These are phyloP conservation scores for Haemorhous mexicanus DNA, from an alignment of 2,113 vertebrate genomes.

Conservation along the genomic window DNA sequence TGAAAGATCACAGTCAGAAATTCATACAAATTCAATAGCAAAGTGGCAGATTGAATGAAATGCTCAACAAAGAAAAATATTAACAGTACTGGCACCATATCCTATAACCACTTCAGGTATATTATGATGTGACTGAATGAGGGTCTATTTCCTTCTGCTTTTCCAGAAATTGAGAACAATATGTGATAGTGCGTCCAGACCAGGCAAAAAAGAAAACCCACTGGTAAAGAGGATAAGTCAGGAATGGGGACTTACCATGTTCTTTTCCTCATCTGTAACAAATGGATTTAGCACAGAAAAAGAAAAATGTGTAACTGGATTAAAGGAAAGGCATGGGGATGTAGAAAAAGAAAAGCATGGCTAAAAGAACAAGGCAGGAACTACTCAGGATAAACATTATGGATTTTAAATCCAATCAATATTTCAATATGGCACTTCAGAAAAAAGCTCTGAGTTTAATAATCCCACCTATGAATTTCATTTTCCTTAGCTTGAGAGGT, in stretches of 20 bases:
- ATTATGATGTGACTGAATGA: neutral
- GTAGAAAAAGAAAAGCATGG: neutral
- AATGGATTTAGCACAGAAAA: neutral
- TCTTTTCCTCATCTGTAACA: neutral
- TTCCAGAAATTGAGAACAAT: neutral
- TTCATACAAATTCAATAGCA: neutral
- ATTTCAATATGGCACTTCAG: neutral
- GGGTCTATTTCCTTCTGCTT: neutral
- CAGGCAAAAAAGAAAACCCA: neutral
- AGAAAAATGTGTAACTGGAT: neutral
- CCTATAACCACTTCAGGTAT: neutral
- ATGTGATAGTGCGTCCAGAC: fast-evolving
- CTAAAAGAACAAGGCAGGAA: neutral
- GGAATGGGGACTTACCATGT: neutral
- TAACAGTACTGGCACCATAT: neutral
- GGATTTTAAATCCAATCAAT: neutral
- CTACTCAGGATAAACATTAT: neutral
- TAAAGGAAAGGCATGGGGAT: neutral
- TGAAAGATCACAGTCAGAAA: neutral
- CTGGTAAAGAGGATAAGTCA: neutral
- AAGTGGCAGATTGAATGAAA: neutral
- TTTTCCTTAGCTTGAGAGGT: neutral
- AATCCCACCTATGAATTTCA: neutral
- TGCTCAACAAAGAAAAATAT: neutral
- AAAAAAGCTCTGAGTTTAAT: neutral